phyloP scores from a whole-genome alignment of 2,797 vertebrate species.

The Xenops minutus region DNA sequence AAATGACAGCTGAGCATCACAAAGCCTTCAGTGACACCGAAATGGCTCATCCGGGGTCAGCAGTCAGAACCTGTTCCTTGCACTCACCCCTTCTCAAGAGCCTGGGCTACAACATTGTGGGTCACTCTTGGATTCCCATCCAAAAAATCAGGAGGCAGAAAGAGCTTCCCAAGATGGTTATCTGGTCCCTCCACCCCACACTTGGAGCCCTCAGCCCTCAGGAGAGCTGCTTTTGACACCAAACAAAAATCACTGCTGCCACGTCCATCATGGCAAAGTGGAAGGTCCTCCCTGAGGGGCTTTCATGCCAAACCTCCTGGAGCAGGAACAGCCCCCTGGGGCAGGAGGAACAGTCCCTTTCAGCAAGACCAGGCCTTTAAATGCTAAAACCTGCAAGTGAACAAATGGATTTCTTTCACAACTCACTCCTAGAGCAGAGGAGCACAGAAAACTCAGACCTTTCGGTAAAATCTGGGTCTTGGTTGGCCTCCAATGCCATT shows the following conservation, averaged over 20 bases:
- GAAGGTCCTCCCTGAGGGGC: accelerated
- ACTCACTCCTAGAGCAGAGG: neutral
- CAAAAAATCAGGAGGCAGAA: neutral
- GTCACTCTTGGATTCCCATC: no score
- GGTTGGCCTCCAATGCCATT: neutral
- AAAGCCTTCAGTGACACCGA: no score
- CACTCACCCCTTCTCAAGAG: no score
- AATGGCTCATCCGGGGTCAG: no score
- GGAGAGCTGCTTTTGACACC: neutral
- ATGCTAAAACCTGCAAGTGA: neutral
- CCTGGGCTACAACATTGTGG: no score
- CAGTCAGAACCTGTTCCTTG: no score
- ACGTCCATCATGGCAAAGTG: neutral
- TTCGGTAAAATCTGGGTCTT: neutral
- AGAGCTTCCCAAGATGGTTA: neutral
- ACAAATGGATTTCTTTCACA: neutral
- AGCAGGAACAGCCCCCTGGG: neutral
- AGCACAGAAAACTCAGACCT: neutral
- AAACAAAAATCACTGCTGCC: neutral
- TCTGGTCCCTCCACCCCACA: neutral
- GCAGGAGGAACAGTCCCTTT: neutral
- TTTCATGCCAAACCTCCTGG: accelerated
- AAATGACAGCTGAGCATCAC: no score
- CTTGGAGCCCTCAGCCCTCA: neutral
- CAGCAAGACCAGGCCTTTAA: no score